These are phyloP conservation scores for Ashinkailepas kermadecensis DNA, from an alignment of 2,888 invertebrate genomes.

Conservation along the genomic window DNA sequence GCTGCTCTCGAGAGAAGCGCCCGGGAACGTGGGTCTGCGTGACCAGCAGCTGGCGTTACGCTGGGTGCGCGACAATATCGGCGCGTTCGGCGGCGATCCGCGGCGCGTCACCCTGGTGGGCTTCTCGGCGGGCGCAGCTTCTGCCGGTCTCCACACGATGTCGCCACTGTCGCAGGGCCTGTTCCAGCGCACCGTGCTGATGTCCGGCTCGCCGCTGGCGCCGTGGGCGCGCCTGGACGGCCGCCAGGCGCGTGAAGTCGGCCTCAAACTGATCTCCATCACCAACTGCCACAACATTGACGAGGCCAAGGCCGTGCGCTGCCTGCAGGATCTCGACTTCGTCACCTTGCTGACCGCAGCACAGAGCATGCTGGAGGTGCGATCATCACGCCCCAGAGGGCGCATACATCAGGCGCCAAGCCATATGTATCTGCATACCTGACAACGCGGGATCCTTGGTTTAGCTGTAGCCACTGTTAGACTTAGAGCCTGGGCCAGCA, in stretches of 20 bases:
- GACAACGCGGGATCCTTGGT: no score
- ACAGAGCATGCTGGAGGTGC: conserved; percentile 30
- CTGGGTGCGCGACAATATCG: conserved; percentile 69
- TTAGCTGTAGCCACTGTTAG: no score
- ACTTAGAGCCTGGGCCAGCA: no score
- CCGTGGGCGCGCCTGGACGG: conserved; percentile 36
- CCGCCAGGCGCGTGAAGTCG: neutral
- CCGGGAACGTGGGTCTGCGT: conserved; percentile 77
- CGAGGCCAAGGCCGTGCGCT: conserved; percentile 22
- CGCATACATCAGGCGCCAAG: no score
- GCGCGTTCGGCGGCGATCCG: conserved; percentile 71
- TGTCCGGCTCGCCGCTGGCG: conserved; percentile 38
- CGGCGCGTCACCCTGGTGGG: conserved; percentile 71
- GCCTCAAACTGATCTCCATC: conserved; percentile 23
- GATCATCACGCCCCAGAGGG: no score
- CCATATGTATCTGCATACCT: no score
- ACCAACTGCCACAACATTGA: conserved; percentile 28
- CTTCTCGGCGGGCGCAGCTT: conserved; percentile 68
- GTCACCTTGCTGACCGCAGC: conserved; percentile 29
- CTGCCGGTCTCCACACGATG: conserved; percentile 57
- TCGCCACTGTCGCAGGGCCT: conserved; percentile 59
- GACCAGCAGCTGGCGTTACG: conserved; percentile 72
- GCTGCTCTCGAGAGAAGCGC: conserved; percentile 48
- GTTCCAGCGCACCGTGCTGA: conserved; percentile 36
- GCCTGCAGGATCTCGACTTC: conserved; percentile 27